These are phyloP conservation scores for Oreochromis mossambicus DNA, from an alignment of 2,797 vertebrate genomes.

Conservation along the genomic window DNA sequence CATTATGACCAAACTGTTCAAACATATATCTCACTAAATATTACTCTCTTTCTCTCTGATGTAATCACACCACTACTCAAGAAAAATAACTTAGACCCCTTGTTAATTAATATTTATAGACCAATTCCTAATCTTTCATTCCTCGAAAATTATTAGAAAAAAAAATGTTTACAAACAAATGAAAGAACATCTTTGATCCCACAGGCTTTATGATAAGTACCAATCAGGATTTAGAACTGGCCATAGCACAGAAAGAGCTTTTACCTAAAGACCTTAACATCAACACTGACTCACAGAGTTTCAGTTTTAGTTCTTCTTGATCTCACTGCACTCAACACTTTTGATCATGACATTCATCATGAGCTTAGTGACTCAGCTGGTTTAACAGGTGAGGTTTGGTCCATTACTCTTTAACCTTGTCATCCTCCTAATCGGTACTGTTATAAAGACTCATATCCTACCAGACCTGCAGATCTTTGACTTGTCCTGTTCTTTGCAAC, in stretches of 20 bases:
- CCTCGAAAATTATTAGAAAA: background rate
- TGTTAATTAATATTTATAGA: background rate
- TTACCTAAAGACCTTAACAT: background rate
- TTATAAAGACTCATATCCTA: background rate
- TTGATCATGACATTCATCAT: background rate
- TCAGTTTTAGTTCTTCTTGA: background rate
- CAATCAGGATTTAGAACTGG: background rate
- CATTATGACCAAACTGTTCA: background rate
- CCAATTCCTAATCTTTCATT: background rate
- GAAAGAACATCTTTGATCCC: background rate
- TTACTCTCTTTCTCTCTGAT: background rate
- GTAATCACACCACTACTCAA: background rate
- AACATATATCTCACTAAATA: background rate
- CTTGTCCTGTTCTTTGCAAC: background rate
- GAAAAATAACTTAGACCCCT: background rate
- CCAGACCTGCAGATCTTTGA: background rate
- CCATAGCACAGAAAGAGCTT: background rate
- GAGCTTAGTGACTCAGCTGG: background rate
- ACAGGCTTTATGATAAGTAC: background rate
- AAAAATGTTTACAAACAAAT: background rate
- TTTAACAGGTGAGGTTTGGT: background rate
- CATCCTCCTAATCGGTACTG: background rate
- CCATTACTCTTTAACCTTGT: background rate
- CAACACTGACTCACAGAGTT: background rate
- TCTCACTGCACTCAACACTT: background rate